These are phyloP conservation scores for Leptopilina boulardi DNA, from an alignment of 1,140 invertebrate species.

Conservation along the genomic window DNA sequence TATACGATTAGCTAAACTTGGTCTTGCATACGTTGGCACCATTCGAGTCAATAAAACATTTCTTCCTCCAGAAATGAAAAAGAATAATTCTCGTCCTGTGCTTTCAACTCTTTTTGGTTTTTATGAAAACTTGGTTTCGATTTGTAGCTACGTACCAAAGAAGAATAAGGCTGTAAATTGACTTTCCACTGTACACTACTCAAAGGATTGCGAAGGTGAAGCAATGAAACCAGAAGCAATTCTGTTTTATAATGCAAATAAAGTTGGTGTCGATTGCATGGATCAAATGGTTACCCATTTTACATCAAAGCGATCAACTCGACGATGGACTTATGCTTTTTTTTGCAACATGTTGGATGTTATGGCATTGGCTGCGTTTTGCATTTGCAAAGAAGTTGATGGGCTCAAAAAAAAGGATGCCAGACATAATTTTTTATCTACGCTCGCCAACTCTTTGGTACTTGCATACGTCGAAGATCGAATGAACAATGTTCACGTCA, in stretches of 20 bases:
- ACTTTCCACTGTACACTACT: no score
- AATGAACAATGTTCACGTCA: not conserved
- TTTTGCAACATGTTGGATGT: not conserved
- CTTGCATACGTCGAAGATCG: not conserved
- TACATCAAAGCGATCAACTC: no score
- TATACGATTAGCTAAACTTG: not conserved
- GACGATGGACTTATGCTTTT: not conserved
- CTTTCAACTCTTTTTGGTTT: not conserved
- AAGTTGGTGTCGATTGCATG: no score
- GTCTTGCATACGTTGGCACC: constrained; percentile 4
- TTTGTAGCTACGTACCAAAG: constrained; percentile 7
- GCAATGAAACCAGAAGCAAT: no score
- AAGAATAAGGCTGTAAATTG: no score
- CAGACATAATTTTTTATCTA: not conserved
- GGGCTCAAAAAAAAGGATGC: not conserved
- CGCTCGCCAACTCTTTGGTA: not conserved
- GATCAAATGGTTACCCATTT: no score
- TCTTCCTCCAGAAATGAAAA: not conserved
- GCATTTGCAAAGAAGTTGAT: not conserved
- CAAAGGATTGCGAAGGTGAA: no score
- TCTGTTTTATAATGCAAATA: no score
- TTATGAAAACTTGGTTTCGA: not conserved
- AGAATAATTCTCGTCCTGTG: not conserved
- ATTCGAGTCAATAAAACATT: not conserved
- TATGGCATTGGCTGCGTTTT: constrained; percentile 1